A percentile compares a stretch with the other conserved stretches of the same genome.
phyloP scores from a whole-genome alignment of 2,113 vertebrate genomes.

The Charina bottae region DNA sequence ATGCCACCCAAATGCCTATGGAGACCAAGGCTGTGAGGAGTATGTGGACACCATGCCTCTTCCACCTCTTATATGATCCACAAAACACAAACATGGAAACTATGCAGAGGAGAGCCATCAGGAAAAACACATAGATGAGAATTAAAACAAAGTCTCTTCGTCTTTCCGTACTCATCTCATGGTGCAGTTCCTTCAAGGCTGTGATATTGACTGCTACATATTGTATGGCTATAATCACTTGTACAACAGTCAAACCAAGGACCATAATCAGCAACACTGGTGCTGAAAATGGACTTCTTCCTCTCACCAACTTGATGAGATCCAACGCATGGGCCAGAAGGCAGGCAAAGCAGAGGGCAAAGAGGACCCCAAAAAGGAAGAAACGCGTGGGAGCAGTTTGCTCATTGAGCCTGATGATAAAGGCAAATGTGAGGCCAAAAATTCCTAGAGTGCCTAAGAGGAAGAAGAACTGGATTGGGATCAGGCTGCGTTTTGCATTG shows the following conservation, averaged over 20 bases:
- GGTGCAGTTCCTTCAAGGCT: conserved; percentile 67
- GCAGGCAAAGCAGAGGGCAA: conserved; percentile 88
- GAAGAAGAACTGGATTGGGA: conserved; percentile 81
- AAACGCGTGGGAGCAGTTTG: conserved; percentile 84
- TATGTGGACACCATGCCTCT: conserved; percentile 75
- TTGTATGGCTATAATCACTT: conserved; percentile 83
- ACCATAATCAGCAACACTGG: conserved; percentile 71
- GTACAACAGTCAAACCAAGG: conserved; percentile 80
- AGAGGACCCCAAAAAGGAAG: conserved; percentile 89
- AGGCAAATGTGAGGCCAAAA: conserved; percentile 89
- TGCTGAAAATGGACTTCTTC: conserved; percentile 74
- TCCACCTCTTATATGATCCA: conserved; percentile 72
- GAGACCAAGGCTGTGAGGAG: conserved; percentile 81
- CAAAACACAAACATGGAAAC: conserved; percentile 74
- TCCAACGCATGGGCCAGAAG: conserved; percentile 81
- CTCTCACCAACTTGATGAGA: conserved; percentile 77
- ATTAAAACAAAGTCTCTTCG: conserved; percentile 87
- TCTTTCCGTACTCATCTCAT: neutral
- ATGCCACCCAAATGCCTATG: conserved; percentile 83
- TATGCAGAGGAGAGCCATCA: conserved; percentile 78
- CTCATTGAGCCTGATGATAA: conserved; percentile 79
- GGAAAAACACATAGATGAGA: conserved; percentile 86
- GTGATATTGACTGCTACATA: conserved; percentile 75
- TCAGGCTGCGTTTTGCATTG: conserved; percentile 68
- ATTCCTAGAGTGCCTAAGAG: conserved; percentile 82